A percentile compares a stretch with the other conserved stretches of the same genome.
Evolutionary conservation across 2,888 invertebrate genomes (phyloP).

Genomic region (Sesia bembeciformis): DNA sequence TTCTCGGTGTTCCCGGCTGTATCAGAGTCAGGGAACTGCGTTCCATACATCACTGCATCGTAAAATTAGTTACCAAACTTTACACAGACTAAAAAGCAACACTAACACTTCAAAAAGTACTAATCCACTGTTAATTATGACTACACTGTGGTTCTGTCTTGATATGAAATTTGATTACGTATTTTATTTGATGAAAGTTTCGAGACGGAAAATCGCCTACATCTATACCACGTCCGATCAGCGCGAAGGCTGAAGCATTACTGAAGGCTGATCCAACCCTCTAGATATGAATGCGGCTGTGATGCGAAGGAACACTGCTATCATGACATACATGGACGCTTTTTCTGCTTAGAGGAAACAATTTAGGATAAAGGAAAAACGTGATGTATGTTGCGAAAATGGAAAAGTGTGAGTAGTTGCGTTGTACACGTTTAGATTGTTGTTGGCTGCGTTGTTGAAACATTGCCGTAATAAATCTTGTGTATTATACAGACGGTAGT

Average conservation of each 20-base stretch:
- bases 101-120: neutral
- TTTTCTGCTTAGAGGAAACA: no score
- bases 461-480: no score
- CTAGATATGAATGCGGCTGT: no score
- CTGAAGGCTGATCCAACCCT: constrained; percentile 20
- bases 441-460: no score
- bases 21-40: constrained; percentile 13
- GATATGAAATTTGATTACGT: constrained; percentile 8
- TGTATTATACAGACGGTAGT: no score
- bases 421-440: no score
- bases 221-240: constrained; percentile 29
- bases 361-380: no score
- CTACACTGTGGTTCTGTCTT: neutral
- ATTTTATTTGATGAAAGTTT: constrained; percentile 36
- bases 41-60: constrained; percentile 24
- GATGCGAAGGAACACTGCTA: no score
- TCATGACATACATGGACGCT: no score
- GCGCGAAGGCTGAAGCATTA: constrained; percentile 45
- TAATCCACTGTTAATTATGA: neutral
- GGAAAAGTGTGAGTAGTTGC: no score
- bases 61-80: constrained; percentile 19
- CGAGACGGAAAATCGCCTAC: constrained; percentile 35
- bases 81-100: constrained; percentile 13
- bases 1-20: constrained; percentile 19
- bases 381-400: no score